Evolutionary conservation across 2,113 vertebrate genomes (phyloP), one percentile per base, ranked within the genome.

Genomic region (Hylia prasina): DNA sequence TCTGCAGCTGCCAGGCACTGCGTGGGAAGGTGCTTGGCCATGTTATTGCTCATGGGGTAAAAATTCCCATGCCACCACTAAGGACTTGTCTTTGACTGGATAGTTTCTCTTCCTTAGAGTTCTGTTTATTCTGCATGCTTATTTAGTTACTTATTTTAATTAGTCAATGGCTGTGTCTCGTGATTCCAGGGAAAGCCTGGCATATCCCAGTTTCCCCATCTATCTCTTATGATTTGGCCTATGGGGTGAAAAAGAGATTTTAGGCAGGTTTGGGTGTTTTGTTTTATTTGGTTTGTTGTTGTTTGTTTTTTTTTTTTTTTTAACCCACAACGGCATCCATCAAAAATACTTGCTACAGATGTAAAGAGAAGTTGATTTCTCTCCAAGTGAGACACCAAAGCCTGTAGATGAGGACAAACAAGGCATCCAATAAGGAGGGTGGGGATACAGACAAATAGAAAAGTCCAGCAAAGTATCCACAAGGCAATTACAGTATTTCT

Each of bases 1-100:
- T 72, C 31, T 5, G 17, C 50, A 54, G 0, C 61, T 3, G 1
- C 37, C 35, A 57, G n/a, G 31, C 23, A 7, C 45, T 28, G 40
- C 8, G 10, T 21, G 23, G 28, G 51, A 87, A 91, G 17, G 23
- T 28, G 40, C 23, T 77, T 4, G 9, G 50, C 12, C 64, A 48
- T 3, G 7, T 33, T 33, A 15, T 21, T 25, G 9, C 18, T 79
- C 24, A 24, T 0, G 9, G 47, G 24, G 68, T 31, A 87, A 83
- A 66, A 87, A 63, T 47, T 64, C 19, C 10, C 11, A 1, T 15
- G n/a, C 25, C 60, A 40, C 42, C 18, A 17, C 35, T 18, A n/a
- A 42, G 7, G 7, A 60, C 28, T 72, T 37, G 8, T 9, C 48
- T 88, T 79, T 42, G 37, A 5, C 37, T 88, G 40, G 11, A 40